Base-by-base conservation (phyloP, 2,113 vertebrate genomes). In the Salvelinus namaycush region DNA sequence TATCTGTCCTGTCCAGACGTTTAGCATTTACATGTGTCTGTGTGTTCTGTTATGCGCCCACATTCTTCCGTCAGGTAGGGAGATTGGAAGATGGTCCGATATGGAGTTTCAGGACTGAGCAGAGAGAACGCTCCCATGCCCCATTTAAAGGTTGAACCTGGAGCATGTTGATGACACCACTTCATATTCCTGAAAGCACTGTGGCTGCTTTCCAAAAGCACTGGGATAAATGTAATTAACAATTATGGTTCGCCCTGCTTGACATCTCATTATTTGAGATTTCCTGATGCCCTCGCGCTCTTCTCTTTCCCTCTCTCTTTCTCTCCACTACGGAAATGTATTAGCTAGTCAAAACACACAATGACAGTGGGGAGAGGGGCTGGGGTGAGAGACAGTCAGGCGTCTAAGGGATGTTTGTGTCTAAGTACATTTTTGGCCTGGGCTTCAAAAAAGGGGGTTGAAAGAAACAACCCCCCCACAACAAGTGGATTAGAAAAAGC, bases 231-330 rank as follows among this genome's bases (percentile, higher is more conserved):
- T 90, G 87, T 85, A 89, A 91, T 89, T 85, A 92, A 91, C 91
- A 93, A 91, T 91, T 91, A 91, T 78, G 81, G 81, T 65, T 81
- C 81, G 87, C 87, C 83, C 87, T 13, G 87, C 83, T 88, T 87
- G 88, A 93, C 89, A 90, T 92, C 86, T 89, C 87, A 89, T 91
- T 91, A 93, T 91, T 89, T 85, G 75, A 89, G 87, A 81, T 84
- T 88, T 88, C 81, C 83, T 86, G 85, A 85, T 89, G 85, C 87
- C 86, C 88, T 89, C 69, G 81, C 81, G 70, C 89, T 78, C 75
- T 74, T 74, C 89, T 80, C 76, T 75, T 78, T 76, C 74, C 66
- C 44, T 49, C 57, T 82, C 57, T 83, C 79, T 75, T 69, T 78
- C 73, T 75, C 74, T 75, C 79, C 26, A 31, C 76, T 48, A 7